A percentile compares a stretch with the other conserved stretches of the same genome.
Conservation (phyloP, 2,888 invertebrate genomes). For the Drosophila formosana region DNA sequence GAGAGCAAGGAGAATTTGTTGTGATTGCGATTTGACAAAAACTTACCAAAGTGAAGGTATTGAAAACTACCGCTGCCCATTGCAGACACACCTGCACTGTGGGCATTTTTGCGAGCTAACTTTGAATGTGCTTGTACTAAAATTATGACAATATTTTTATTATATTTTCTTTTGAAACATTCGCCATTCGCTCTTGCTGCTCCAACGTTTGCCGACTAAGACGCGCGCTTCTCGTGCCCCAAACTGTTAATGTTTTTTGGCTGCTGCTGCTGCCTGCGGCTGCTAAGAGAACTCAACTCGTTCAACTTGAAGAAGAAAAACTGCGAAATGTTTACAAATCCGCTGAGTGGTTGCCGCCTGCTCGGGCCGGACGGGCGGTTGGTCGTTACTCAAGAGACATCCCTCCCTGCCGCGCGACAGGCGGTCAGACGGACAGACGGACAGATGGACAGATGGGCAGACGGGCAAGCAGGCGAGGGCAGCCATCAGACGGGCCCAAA, state of each 20-base stretch:
- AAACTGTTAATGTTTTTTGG: conserved; percentile 68
- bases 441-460: background rate
- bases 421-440: conserved; percentile 13
- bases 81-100: conserved; percentile 77
- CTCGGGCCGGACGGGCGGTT: conserved; percentile 29
- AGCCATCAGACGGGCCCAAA: conserved; percentile 18
- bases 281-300: conserved; percentile 49
- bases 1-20: background rate
- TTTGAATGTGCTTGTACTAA: conserved; percentile 8
- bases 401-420: conserved; percentile 29
- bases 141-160: conserved; percentile 25
- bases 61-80: conserved; percentile 78
- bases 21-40: background rate
- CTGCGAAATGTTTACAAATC: conserved; percentile 75
- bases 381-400: conserved; percentile 67
- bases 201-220: conserved; percentile 31
- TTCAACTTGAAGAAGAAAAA: conserved; percentile 50
- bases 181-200: conserved; percentile 17
- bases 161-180: conserved; percentile 22
- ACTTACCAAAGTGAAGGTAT: conserved; percentile 78
- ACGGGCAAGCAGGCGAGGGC: conserved; percentile 5
- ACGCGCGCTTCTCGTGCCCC: conserved; percentile 60
- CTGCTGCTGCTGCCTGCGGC: conserved; percentile 20
- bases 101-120: conserved; percentile 56
- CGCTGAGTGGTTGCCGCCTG: conserved; percentile 65